These are phyloP conservation scores for Elaphurus davidianus DNA, from an alignment of 2,113 vertebrate species.

Conservation along the genomic window DNA sequence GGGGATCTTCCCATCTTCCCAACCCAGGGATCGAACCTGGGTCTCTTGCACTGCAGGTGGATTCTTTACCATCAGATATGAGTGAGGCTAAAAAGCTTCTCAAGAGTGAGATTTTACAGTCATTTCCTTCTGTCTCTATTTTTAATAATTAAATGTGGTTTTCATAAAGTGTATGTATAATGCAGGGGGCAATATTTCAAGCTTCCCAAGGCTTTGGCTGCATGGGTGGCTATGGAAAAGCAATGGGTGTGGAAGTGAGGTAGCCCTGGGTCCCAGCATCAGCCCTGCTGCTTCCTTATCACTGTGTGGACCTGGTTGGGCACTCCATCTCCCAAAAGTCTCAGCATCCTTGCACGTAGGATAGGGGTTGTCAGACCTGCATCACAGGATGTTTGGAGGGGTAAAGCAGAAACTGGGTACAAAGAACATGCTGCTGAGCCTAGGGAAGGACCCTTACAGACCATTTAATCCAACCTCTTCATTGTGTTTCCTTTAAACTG, in stretches of 20 bases:
- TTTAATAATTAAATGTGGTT: not conserved
- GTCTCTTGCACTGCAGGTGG: not conserved
- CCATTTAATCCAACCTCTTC: not conserved
- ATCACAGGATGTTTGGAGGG: not conserved
- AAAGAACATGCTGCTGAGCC: not conserved
- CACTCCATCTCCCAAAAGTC: not conserved
- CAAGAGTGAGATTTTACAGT: not conserved
- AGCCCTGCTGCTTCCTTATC: not conserved
- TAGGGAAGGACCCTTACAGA: not conserved
- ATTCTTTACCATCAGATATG: not conserved
- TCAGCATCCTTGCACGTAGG: accelerated
- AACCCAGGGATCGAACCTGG: not conserved
- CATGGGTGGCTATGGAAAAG: not conserved
- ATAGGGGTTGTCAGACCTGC: not conserved
- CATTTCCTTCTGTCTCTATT: not conserved
- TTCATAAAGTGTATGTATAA: not conserved
- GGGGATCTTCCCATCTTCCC: not conserved
- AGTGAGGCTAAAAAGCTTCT: not conserved
- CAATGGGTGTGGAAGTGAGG: not conserved
- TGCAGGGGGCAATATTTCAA: not conserved
- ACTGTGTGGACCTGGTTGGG: not conserved
- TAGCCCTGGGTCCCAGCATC: not conserved
- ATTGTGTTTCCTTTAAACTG: not conserved
- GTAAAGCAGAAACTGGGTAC: accelerated
- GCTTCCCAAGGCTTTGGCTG: not conserved